Conservation (phyloP, 2,797 vertebrate species). For the Prionace glauca region DNA sequence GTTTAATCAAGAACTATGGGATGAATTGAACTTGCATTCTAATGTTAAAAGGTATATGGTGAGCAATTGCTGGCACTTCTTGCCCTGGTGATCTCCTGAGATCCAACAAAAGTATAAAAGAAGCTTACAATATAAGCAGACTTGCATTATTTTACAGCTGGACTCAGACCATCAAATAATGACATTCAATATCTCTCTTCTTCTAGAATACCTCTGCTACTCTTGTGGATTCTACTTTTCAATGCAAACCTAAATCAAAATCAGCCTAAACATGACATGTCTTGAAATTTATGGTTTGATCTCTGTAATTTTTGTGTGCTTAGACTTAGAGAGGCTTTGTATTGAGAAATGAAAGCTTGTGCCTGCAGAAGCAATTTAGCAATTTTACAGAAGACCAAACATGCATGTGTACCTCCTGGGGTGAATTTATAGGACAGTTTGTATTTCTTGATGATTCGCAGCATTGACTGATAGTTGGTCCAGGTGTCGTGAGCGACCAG, state of each 20-base stretch:
- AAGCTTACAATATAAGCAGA: neutral
- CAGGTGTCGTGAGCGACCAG: slow-evolving; percentile 89
- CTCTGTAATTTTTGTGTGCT: neutral
- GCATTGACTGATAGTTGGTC: slow-evolving; percentile 82
- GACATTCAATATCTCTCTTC: neutral
- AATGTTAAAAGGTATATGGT: neutral
- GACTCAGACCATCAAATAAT: neutral
- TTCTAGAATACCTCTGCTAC: neutral
- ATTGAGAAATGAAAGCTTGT: neutral
- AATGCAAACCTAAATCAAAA: neutral
- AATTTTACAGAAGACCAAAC: neutral
- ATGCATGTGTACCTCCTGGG: slow-evolving; percentile 55
- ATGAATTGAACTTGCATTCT: neutral
- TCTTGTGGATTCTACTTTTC: neutral
- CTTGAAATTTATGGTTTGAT: neutral
- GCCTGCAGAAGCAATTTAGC: neutral
- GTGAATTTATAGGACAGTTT: slow-evolving; percentile 65
- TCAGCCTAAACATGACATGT: neutral
- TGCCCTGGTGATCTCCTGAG: neutral
- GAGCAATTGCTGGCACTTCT: neutral
- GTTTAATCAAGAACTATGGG: neutral
- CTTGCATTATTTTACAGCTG: neutral
- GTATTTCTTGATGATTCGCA: slow-evolving; percentile 88
- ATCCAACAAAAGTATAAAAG: neutral
- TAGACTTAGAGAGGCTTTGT: neutral